Evolutionary conservation across 2,888 invertebrate genomes (phyloP), one percentile per base, ranked within the genome.

Genomic region (Harmothoe impar): DNA sequence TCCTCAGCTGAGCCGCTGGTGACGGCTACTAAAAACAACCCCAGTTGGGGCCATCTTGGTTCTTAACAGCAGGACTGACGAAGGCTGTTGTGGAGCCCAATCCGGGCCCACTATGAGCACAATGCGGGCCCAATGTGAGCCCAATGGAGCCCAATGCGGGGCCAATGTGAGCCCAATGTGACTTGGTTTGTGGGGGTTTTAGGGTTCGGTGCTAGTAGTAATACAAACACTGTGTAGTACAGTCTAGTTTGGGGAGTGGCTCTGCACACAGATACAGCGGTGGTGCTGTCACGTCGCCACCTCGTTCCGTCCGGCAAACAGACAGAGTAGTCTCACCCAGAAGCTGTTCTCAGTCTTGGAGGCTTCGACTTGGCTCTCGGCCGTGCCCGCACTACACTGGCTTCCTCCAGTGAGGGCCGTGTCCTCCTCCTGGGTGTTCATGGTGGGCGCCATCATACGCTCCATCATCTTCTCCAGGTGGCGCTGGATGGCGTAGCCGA

Each of bases 401-500:
- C 81, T 43, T 1, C 77, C 77, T 5, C 3, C 25, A 31, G 25
- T 17, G 5, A 77, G 29, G 77, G 77, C 77, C 5, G 77, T 5
- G 33, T 29, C 56, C 33, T 31, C 62, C 29, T 90, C 51, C 3
- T 10, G 5, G n/a, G n/a, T n/a, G 3, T 5, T 15, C 15, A 31
- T 29, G 68, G 43, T 43, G 33, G 68, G 62, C 43, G 68, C 89
- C 78, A 89, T 89, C 43, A 54, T 92, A 52, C 81, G 35, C 25
- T 62, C 35, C 90, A 93, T 93, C 52, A 93, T 81, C 54, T 91
- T 89, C 77, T 92, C 91, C 68, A 93, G 90, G 90, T 93, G 93
- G 20, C 91, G 78, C 81, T 93, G 93, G 33, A 93, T 93, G 81
- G 93, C 93, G 20, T 90, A 86, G 3, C 93, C 93, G 10, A 93